Percentiles rank a stretch among this genome's conserved stretches.
phyloP scores from a whole-genome alignment of 2,113 vertebrate genomes.

The Alces alces region DNA sequence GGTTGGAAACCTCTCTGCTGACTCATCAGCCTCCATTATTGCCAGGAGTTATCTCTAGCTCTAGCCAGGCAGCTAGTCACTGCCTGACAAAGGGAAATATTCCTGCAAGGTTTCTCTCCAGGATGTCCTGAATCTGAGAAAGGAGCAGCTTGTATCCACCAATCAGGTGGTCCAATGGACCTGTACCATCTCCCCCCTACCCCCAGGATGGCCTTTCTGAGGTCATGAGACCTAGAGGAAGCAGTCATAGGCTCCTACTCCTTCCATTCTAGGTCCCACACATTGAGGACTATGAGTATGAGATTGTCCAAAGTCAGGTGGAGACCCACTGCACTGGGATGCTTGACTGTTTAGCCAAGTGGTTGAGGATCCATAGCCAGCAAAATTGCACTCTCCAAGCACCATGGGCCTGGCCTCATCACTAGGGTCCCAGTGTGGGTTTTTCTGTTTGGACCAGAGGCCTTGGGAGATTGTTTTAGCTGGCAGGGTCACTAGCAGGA shows the following conservation, averaged over 20 bases:
- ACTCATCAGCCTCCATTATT: slow-evolving; percentile 7
- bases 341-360: background rate
- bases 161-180: too few relatives aligned
- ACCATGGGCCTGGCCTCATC: too few relatives aligned
- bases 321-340: background rate
- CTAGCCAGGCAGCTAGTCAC: background rate
- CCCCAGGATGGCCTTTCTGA: background rate
- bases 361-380: background rate
- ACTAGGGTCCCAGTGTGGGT: background rate
- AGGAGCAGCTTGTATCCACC: background rate
- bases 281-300: background rate
- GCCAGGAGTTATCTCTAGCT: background rate
- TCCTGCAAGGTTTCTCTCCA: background rate
- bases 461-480: background rate
- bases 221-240: background rate
- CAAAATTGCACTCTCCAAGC: background rate
- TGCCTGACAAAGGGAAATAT: background rate
- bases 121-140: background rate
- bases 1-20: slow-evolving; percentile 44
- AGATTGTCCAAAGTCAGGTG: background rate
- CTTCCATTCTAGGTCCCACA: background rate
- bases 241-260: background rate
- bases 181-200: rapidly evolving
- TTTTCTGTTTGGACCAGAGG: background rate
- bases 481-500: background rate